Percentiles rank a stretch among this genome's conserved stretches.
These are phyloP conservation scores for Biston stratarius DNA, from an alignment of 2,888 invertebrate genomes.

Conservation along the genomic window DNA sequence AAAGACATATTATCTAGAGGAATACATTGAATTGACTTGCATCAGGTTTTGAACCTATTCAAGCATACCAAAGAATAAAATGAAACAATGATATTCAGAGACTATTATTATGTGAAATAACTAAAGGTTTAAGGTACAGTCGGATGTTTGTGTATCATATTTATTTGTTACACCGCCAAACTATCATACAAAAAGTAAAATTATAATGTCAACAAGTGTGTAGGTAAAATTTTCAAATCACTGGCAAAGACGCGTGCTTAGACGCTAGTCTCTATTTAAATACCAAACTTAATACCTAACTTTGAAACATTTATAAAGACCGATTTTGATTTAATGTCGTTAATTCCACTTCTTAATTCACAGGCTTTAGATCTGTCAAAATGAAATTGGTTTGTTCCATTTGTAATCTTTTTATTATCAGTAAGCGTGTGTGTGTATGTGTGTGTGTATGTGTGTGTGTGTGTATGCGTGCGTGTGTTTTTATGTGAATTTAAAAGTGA, in stretches of 20 bases:
- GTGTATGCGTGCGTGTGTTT: slow-evolving; percentile 39
- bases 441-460: slow-evolving; percentile 41
- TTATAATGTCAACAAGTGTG: slow-evolving; percentile 3
- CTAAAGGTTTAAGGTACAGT: not conserved
- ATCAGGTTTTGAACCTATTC: too few species aligned
- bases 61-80: too few species aligned
- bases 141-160: not conserved
- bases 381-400: slow-evolving; percentile 65
- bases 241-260: slow-evolving; percentile 12
- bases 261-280: slow-evolving; percentile 13
- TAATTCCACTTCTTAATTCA: slow-evolving; percentile 52
- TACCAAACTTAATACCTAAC: slow-evolving; percentile 38
- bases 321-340: slow-evolving; percentile 48
- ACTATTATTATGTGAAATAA: too few species aligned
- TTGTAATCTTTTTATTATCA: slow-evolving; percentile 36
- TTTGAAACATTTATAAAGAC: slow-evolving; percentile 57
- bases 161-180: not conserved
- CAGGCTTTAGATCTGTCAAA: slow-evolving; percentile 49
- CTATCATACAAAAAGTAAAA: not conserved
- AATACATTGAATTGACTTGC: too few species aligned
- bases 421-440: too few species aligned
- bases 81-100: too few species aligned
- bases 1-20: too few species aligned
- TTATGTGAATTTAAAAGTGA: slow-evolving; percentile 6
- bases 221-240: not conserved